Evolutionary conservation across 2,113 vertebrate species (phyloP).

Genomic region (Oriolus oriolus): DNA sequence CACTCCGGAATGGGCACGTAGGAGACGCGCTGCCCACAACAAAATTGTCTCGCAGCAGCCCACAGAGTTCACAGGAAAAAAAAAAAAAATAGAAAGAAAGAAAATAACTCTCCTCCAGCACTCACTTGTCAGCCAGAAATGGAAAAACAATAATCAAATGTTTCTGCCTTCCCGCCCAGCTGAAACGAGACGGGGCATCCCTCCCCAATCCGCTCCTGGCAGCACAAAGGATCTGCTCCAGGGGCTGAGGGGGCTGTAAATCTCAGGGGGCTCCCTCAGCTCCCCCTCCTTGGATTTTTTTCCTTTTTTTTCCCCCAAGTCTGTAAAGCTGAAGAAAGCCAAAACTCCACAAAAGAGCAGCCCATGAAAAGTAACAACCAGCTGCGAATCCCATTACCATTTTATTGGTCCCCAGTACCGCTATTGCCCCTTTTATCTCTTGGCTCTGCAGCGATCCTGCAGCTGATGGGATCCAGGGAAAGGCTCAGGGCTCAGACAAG

Average conservation of each 20-base stretch:
- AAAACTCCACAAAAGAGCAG: not conserved
- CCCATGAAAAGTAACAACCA: not conserved
- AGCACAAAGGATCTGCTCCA: not conserved
- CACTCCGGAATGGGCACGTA: not conserved
- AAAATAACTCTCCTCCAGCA: not conserved
- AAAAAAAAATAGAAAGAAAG: rapidly evolving
- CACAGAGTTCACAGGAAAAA: not conserved
- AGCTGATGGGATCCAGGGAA: not conserved
- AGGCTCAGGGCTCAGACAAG: not conserved
- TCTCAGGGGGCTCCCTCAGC: not conserved
- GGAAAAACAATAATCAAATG: not conserved
- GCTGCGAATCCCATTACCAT: conserved; percentile 10
- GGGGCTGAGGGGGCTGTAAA: not conserved
- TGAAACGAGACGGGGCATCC: not conserved
- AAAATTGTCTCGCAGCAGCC: not conserved
- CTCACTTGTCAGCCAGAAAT: not conserved
- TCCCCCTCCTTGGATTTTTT: not conserved
- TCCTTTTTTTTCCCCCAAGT: not conserved
- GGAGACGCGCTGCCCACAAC: not conserved
- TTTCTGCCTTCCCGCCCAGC: not conserved
- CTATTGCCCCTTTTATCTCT: not conserved
- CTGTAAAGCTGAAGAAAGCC: conserved; percentile 12
- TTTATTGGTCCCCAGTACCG: conserved; percentile 10
- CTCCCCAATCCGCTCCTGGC: not conserved
- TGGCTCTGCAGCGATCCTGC: not conserved